phyloP scores from a whole-genome alignment of 2,888 invertebrate species.

The Mactromeris polynyma region DNA sequence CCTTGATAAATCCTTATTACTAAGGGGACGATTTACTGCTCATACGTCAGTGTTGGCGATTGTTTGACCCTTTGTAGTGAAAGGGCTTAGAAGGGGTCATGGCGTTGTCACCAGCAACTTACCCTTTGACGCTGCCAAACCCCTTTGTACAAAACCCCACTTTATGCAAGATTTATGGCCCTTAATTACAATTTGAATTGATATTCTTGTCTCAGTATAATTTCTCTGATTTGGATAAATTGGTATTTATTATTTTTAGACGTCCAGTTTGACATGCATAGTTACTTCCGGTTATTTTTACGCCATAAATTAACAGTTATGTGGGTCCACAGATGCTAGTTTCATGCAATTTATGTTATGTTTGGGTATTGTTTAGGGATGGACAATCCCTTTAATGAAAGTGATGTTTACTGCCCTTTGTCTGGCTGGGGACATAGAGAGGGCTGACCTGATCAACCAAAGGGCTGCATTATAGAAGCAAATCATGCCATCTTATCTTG shows the following conservation, averaged over 20 bases:
- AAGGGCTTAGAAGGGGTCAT: conserved; percentile 23
- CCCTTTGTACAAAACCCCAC: conserved; percentile 23
- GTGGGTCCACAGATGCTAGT: conserved; percentile 60
- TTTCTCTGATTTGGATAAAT: conserved; percentile 45
- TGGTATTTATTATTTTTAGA: conserved; percentile 58
- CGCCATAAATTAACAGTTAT: conserved; percentile 66
- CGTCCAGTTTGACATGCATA: conserved; percentile 62
- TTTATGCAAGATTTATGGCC: conserved; percentile 61
- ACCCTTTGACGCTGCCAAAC: conserved; percentile 22
- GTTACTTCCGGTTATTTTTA: conserved; percentile 69
- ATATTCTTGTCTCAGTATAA: conserved; percentile 42
- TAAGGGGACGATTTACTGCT: neutral
- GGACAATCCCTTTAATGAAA: conserved; percentile 16
- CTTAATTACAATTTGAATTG: conserved; percentile 54
- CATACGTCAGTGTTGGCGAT: neutral
- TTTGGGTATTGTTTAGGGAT: conserved; percentile 17
- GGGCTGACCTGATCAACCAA: neutral
- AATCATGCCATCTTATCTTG: neutral
- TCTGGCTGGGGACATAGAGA: neutral
- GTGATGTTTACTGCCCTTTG: conserved; percentile 38
- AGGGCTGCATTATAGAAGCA: neutral
- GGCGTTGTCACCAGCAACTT: conserved; percentile 26
- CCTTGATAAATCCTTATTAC: neutral
- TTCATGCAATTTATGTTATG: conserved; percentile 62
- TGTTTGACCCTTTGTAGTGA: conserved; percentile 15